Conservation (phyloP, 2,113 vertebrate species). For the Felis catus region F.catus_Fca126_mat1.0 CM031411.1:4333001-4333500, state of each 20-base stretch:
- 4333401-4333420: neutral
- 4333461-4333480: neutral
- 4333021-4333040: no score
- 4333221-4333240: neutral
- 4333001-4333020: neutral
- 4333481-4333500: neutral
- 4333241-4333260: neutral
- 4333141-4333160: no score
- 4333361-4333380: no score
- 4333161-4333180: neutral
- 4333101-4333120: no score
- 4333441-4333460: no score
- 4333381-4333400: no score
- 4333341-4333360: no score
- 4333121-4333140: no score
- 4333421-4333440: neutral
- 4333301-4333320: no score
- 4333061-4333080: neutral
- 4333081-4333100: neutral
- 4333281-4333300: rapidly evolving
- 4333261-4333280: no score
- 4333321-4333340: no score
- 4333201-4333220: neutral
- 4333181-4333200: neutral
- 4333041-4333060: neutral